Base-by-base conservation (phyloP, 2,113 vertebrate genomes). In the Tenrec ecaudatus region DNA sequence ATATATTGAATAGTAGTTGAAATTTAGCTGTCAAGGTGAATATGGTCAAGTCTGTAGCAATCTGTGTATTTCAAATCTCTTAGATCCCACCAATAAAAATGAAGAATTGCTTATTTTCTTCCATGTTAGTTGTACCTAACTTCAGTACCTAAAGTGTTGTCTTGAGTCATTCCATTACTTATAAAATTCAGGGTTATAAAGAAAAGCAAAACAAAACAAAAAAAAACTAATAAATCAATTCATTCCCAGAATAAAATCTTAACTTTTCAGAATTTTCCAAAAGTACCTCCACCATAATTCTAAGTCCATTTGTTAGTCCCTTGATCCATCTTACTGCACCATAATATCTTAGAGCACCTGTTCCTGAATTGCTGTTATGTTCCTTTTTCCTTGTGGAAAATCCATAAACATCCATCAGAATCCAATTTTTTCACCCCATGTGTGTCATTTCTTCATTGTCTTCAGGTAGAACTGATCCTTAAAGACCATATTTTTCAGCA, bases 11-110 rank as follows among this genome's bases (percentile, higher is more conserved):
- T 27, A 62, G 14, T 1, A 88, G 86, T 3, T 73, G 16, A 92
- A 83, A 95, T 22, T 88, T 92, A 82, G 23, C 57, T 14, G 6
- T 80, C n/a, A 92, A 84, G 31, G 62, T 79, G 88, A 92, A 78
- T 91, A 66, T 81, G 79, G 23, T 29, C 47, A 53, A 53, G 11
- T 53, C 6, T 53, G 47, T 53, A 14, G 47, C 47, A 53, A 53
- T 53, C 47, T 53, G 7, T 16, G 0, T 0, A 75, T 8, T 86
- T 73, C 19, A 83, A 33, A 81, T 64, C 10, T 53, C 9, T 90
- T 90, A 2, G 2, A 77, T 78, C 84, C 22, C 27, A 38, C 9
- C 38, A 17, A 75, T 14, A 3, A 2, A 81, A 60, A 58, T 60
- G 1, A 23, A 76, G 36, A 40, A 27, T 47, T 68, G 27, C 7